Evolutionary conservation across 2,888 invertebrate species (phyloP), one percentile per base, ranked within the genome.

Genomic region (Exephanes ischioxanthus): DNA sequence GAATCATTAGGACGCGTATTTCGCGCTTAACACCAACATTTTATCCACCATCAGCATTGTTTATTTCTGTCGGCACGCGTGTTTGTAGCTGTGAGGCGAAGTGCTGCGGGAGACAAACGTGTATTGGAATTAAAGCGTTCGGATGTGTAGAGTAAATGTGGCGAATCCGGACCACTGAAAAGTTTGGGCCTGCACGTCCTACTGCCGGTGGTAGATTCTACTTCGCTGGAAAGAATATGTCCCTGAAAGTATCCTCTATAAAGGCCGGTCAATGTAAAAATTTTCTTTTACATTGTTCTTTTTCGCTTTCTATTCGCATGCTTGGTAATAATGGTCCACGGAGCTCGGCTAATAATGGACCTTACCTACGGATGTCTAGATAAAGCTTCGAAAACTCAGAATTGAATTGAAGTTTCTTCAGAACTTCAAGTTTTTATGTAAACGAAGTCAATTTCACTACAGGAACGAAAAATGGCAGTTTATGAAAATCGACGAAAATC

Each of bases 1-100:
- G 73, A 79, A 79, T 88, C 87, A 86, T 88, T 87, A 88, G 79
- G 48, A 87, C 85, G 83, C 83, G 85, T 88, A 77, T 81, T 55
- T 79, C 72, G 77, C 84, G 80, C 83, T 87, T 87, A 85, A 87
- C 83, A 80, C 80, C 80, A 68, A 86, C 78, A 84, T 85, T 88
- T 80, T 48, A 63, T 63, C 51, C 33, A 30, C 30, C 63, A 61
- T 66, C 48, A n/a, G 63, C 19, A n/a, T n/a, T 22, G 11, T 61
- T 37, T 45, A 53, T 73, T 33, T 7, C 26, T 19, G 30, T 16
- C 30, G 48, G n/a, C 33, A 51, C 63, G 30, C 30, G 30, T 7
- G 30, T 26, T 30, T 16, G 3, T 7, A 22, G 61, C 5, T 61
- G 61, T 16, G 30, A 30, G 3, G 30, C 11, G 5, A 30, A 30